These are phyloP conservation scores for Bergia puertoricense DNA, from an alignment of 92 coral and sea anemone genomes.

Conservation along the genomic window DNA sequence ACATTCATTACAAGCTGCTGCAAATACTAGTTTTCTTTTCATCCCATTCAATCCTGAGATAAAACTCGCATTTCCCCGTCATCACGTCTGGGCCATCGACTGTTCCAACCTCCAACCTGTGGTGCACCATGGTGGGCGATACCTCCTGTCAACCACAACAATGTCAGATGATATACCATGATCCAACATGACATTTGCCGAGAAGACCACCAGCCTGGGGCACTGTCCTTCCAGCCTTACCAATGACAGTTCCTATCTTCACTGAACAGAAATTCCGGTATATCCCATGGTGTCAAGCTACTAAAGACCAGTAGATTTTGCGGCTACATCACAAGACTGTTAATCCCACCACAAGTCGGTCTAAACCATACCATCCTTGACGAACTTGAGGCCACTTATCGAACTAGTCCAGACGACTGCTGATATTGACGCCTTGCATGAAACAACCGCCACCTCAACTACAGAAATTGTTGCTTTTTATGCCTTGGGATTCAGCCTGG, in stretches of 20 bases:
- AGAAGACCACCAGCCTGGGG: constrained; percentile 38
- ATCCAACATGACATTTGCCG: constrained; percentile 46
- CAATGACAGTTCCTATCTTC: constrained; percentile 43
- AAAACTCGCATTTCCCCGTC: constrained; percentile 22
- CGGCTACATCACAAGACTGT: no score
- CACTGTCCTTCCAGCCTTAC: constrained; percentile 41
- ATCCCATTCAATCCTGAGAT: constrained; percentile 31
- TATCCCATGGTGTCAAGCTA: no score
- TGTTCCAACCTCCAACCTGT: constrained; percentile 20
- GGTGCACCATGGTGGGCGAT: constrained; percentile 16
- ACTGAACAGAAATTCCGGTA: background rate
- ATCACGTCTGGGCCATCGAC: background rate
- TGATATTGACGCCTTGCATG: no score
- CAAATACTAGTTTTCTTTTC: constrained; percentile 7
- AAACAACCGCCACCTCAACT: no score
- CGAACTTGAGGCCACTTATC: no score
- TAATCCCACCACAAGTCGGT: no score
- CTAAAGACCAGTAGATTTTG: no score
- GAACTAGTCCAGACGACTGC: no score
- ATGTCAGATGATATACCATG: constrained; percentile 37
- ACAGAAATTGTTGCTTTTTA: no score
- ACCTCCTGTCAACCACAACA: constrained; percentile 7
- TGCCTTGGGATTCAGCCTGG: no score
- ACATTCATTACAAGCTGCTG: no score
- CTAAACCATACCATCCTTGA: no score